Evolutionary conservation across 2,888 invertebrate species (phyloP), one percentile per base, ranked within the genome.

Genomic region (Harpalus rubripes): DNA sequence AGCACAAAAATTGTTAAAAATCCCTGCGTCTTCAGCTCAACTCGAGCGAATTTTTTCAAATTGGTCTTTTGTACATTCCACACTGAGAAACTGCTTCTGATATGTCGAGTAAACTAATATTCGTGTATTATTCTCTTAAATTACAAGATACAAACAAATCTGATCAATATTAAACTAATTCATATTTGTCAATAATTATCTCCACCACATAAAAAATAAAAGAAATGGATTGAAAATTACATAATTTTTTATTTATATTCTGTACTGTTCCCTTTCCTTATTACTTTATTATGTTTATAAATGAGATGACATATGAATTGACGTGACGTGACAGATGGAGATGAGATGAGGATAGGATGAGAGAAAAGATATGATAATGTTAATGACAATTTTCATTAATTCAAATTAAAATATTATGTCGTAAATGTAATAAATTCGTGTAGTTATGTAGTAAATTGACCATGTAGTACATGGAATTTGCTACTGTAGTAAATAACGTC

Each of bases 81-180:
- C 63, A 63, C 22, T 63, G 22, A 16, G 63, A 18, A 63, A 63
- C 22, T 3, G 63, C 63, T 63, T 22, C 63, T 18, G 63, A 63
- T 18, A 63, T 2, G 22, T 63, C 22, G 18, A 18, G 18, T 16
- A 63, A 63, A 63, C 22, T 63, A 22, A 63, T 63, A 63, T 63
- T 22, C 5, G 63, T 63, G 16, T 63, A 63, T 63, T 63, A 63
- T 63, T 63, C 63, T 18, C 63, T 63, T 63, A 63, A 63, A 63
- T 18, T 63, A 63, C 16, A 22, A 18, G 63, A 63, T 63, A 18
- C 15, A 63, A 63, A 63, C 22, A 22, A 22, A 22, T 22, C 22
- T 22, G 22, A 22, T 22, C 22, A 22, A 22, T 22, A 22, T 22
- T 22, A 22, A 22, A 22, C 22, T 22, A 22, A 22, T 22, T 22